Conservation (phyloP, 1,140 invertebrate genomes). For the Tetragonula clypearis region DNA sequence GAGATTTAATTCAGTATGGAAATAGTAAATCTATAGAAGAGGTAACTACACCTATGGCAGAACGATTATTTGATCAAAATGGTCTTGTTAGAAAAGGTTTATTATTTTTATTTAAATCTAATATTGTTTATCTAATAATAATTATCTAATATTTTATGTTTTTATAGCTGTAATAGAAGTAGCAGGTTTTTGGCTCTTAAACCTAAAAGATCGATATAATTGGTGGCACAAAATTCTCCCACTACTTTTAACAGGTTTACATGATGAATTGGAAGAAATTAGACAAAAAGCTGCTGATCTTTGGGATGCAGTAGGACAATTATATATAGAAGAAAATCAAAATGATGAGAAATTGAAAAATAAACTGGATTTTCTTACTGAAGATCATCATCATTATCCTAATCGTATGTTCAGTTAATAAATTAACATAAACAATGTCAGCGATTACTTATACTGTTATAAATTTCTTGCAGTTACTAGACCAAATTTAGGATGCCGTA, state of each 20-base stretch:
- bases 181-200: slow-evolving; percentile 86
- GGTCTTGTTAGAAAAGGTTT: slow-evolving; percentile 84
- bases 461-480: slow-evolving; percentile 82
- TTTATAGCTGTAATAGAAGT: slow-evolving; percentile 84
- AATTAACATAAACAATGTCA: background rate
- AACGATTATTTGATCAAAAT: slow-evolving; percentile 89
- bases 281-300: slow-evolving; percentile 82
- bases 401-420: slow-evolving; percentile 76
- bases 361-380: slow-evolving; percentile 86
- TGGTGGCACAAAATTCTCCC: slow-evolving; percentile 89
- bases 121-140: slow-evolving; percentile 5
- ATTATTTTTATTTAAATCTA: background rate
- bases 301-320: slow-evolving; percentile 87
- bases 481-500: slow-evolving; percentile 89
- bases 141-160: background rate
- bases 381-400: slow-evolving; percentile 85
- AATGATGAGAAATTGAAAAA: slow-evolving; percentile 88
- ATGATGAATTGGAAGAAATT: slow-evolving; percentile 87
- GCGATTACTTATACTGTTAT: background rate
- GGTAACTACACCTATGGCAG: slow-evolving; percentile 86
- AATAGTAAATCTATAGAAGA: slow-evolving; percentile 85
- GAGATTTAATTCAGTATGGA: slow-evolving; percentile 84
- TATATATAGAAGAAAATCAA: slow-evolving; percentile 90
- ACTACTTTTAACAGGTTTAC: slow-evolving; percentile 88
- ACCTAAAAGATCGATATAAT: slow-evolving; percentile 89